Evolutionary conservation across 1,140 invertebrate genomes (phyloP).

Genomic region (Hyles euphorbiae): DNA sequence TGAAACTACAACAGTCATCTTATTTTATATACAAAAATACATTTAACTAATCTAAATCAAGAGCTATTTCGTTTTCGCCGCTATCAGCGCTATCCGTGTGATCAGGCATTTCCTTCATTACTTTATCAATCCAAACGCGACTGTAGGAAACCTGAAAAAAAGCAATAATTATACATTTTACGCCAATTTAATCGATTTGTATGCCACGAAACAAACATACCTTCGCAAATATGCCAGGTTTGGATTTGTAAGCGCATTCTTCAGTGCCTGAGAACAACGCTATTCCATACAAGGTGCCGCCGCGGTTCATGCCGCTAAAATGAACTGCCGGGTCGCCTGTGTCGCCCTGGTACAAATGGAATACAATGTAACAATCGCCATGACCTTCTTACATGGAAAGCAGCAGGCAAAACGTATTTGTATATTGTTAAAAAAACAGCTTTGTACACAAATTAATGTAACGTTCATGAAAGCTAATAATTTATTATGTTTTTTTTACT

Average conservation of each 20-base stretch:
- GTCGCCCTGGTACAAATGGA: slow-evolving; percentile 42
- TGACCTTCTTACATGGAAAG: no score
- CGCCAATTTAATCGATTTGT: no score
- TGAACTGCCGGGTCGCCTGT: slow-evolving; percentile 62
- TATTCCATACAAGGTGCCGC: slow-evolving; percentile 53
- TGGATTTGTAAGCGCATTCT: slow-evolving; percentile 59
- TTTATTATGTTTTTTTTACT: no score
- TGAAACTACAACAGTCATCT: no score
- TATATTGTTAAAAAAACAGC: no score
- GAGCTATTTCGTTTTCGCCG: slow-evolving; percentile 46
- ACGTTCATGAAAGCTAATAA: no score
- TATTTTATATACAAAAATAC: slow-evolving; percentile 1
- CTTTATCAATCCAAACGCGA: slow-evolving; percentile 49
- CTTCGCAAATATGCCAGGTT: slow-evolving; percentile 62
- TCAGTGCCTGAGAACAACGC: slow-evolving; percentile 66
- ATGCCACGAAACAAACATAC: slow-evolving; percentile 20
- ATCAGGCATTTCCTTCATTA: slow-evolving; percentile 28
- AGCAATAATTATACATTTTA: not conserved
- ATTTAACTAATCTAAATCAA: slow-evolving; percentile 25
- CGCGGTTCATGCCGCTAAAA: slow-evolving; percentile 50
- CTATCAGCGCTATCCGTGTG: slow-evolving; percentile 49
- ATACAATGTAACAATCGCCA: no score
- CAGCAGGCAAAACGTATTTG: no score
- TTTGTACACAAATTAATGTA: no score
- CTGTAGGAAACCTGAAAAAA: slow-evolving; percentile 55